Conservation (phyloP, 2,797 vertebrate species). For the Rhodeus uyekii region DNA sequence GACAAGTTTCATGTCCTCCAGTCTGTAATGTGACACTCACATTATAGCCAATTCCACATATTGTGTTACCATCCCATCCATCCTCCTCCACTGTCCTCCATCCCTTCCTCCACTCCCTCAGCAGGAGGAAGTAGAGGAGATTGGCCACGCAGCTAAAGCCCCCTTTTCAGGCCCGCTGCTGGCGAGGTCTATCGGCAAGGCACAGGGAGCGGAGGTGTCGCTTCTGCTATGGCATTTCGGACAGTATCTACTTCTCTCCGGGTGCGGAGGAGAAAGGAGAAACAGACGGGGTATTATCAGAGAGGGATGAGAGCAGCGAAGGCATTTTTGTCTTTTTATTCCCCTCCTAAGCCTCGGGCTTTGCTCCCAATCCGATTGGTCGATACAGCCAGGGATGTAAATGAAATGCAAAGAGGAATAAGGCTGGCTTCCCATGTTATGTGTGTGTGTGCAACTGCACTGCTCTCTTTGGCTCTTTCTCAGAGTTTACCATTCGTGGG, state of each 20-base stretch:
- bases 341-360: conserved; percentile 85
- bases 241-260: conserved; percentile 86
- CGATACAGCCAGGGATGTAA: conserved; percentile 95
- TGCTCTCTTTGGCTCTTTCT: conserved; percentile 63
- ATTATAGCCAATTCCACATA: conserved; percentile 76
- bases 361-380: conserved; percentile 92
- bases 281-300: conserved; percentile 87
- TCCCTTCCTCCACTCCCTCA: conserved; percentile 65
- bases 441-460: conserved; percentile 66
- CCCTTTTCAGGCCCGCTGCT: conserved; percentile 79
- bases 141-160: conserved; percentile 83
- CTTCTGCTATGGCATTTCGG: conserved; percentile 86
- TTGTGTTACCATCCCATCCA: conserved; percentile 73
- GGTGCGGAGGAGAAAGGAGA: conserved; percentile 80
- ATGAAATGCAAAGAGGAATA: conserved; percentile 96
- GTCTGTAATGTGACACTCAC: conserved; percentile 27
- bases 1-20: conserved; percentile 39
- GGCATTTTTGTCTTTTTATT: conserved; percentile 87
- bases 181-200: conserved; percentile 81
- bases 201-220: conserved; percentile 85
- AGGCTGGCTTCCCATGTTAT: conserved; percentile 84
- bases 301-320: conserved; percentile 85
- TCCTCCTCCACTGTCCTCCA: conserved; percentile 69
- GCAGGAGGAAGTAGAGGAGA: conserved; percentile 75
- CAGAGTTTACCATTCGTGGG: conserved; percentile 19